These are phyloP conservation scores for Merodon equestris DNA, from an alignment of 2,888 invertebrate species.

Conservation along the genomic window DNA sequence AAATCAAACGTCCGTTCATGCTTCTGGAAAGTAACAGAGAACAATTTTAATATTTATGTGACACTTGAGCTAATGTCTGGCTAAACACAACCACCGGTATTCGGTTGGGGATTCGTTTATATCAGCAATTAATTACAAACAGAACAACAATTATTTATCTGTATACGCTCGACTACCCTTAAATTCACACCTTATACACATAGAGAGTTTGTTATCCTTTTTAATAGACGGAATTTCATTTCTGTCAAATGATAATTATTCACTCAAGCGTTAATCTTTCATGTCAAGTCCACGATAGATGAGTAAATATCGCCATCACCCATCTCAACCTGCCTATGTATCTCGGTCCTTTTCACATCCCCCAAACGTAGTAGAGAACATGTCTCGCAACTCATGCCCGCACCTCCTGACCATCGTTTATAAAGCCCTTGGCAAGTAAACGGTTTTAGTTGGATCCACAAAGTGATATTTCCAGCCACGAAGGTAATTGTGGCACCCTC, in stretches of 20 bases:
- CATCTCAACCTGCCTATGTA: too few relatives aligned
- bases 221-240: constrained; percentile 16
- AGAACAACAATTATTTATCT: too few relatives aligned
- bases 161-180: too few relatives aligned
- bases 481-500: constrained; percentile 31
- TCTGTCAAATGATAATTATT: constrained; percentile 50
- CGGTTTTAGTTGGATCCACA: constrained; percentile 26
- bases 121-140: too few relatives aligned
- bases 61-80: constrained; percentile 16
- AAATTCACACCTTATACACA: too few relatives aligned
- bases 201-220: constrained; percentile 3
- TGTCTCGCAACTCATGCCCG: neutral
- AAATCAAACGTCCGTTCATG: neutral
- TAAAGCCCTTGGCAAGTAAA: constrained; percentile 19
- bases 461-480: constrained; percentile 28
- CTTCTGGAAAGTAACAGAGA: constrained; percentile 15
- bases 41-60: constrained; percentile 29
- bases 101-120: too few relatives aligned
- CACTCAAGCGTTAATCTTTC: constrained; percentile 48
- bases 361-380: neutral
- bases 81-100: too few relatives aligned
- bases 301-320: constrained; percentile 24
- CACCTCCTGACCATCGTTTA: neutral
- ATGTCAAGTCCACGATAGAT: constrained; percentile 36
- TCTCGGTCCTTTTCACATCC: too few relatives aligned